Conservation (phyloP, 2,888 invertebrate genomes). For the Amphipoea oculea region DNA sequence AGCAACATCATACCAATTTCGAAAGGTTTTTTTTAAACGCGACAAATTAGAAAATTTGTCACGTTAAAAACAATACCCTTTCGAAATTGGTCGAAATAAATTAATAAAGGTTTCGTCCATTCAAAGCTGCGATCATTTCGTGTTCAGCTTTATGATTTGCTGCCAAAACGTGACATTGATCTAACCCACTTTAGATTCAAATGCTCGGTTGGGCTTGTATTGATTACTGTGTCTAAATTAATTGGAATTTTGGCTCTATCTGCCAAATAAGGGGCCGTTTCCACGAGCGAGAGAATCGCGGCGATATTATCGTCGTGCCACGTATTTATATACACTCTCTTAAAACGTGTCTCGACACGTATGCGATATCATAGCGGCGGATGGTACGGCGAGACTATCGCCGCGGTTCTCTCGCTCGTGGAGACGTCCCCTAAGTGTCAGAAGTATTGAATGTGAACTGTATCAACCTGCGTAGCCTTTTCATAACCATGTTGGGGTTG, state of each 20-base stretch:
- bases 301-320: too few species aligned
- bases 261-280: not conserved
- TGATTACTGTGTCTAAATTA: constrained; percentile 37
- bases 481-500: not conserved
- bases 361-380: too few species aligned
- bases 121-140: constrained; percentile 26
- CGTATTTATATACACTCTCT: too few species aligned
- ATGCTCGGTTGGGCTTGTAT: constrained; percentile 24
- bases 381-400: too few species aligned
- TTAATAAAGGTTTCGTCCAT: constrained; percentile 6
- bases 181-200: constrained; percentile 33
- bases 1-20: not conserved
- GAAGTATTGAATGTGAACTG: not conserved
- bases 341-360: too few species aligned
- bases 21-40: not conserved
- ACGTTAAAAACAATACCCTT: constrained; percentile 15
- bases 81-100: constrained; percentile 36
- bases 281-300: too few species aligned
- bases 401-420: too few species aligned
- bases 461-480: not conserved
- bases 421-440: too few species aligned
- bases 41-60: constrained; percentile 6
- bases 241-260: constrained; percentile 17
- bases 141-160: constrained; percentile 43
- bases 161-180: constrained; percentile 28